These are phyloP conservation scores for Chorisops tibialis DNA, from an alignment of 2,888 invertebrate genomes.

Conservation along the genomic window DNA sequence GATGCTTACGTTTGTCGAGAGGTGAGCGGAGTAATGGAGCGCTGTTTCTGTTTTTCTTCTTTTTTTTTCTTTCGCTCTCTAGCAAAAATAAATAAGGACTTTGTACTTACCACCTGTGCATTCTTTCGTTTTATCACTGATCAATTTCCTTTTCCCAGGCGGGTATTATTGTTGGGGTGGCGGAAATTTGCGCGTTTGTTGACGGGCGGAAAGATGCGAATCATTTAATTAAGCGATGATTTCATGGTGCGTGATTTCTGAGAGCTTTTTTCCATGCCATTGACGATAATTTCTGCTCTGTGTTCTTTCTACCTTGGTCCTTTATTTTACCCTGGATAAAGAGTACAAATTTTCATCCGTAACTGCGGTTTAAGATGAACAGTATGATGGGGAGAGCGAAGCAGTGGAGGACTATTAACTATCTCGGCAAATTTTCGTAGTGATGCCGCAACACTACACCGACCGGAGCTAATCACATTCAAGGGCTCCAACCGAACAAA, in stretches of 20 bases:
- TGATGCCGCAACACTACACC: background rate
- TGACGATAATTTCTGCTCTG: conserved; percentile 18
- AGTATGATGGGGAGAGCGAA: background rate
- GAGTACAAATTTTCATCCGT: background rate
- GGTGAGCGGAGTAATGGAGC: background rate
- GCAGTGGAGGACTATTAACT: background rate
- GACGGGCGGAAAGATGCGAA: conserved; percentile 22
- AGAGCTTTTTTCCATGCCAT: conserved; percentile 25
- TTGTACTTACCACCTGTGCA: conserved; percentile 11
- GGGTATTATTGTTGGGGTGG: background rate
- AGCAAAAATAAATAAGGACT: no score
- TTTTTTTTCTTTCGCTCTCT: no score
- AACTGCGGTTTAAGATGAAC: background rate
- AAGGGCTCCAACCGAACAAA: conserved; percentile 5
- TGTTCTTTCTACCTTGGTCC: background rate
- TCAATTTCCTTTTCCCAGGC: conserved; percentile 10
- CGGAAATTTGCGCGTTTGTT: conserved; percentile 6
- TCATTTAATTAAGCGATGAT: conserved; percentile 27
- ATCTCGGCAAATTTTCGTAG: background rate
- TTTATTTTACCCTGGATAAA: background rate
- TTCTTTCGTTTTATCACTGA: conserved; percentile 15
- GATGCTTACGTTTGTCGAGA: background rate
- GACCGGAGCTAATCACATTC: conserved; percentile 5
- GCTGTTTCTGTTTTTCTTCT: background rate
- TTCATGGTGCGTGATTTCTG: conserved; percentile 26